Percentiles rank a stretch among this genome's conserved stretches.
These are phyloP conservation scores for Exephanes ischioxanthus DNA, from an alignment of 2,888 invertebrate genomes.

Conservation along the genomic window DNA sequence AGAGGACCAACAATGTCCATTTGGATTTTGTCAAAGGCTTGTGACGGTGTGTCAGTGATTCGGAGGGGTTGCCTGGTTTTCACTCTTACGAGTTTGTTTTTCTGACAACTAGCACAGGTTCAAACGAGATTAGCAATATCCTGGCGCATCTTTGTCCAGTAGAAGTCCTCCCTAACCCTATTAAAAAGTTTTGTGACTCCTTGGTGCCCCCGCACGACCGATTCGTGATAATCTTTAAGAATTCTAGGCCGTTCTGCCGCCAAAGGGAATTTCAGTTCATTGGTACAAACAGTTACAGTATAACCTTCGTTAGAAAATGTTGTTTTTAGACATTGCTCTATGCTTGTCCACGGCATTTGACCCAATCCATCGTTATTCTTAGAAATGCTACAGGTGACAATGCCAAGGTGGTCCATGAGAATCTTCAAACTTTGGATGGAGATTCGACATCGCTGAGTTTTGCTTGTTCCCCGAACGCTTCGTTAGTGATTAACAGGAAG, in stretches of 20 bases:
- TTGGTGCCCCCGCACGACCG: slow-evolving; percentile 56
- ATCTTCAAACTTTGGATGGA: slow-evolving; percentile 42
- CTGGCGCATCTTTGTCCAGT: slow-evolving; percentile 62
- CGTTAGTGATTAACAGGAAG: slow-evolving; percentile 38
- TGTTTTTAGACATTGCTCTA: slow-evolving; percentile 39
- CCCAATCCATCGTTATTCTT: slow-evolving; percentile 27
- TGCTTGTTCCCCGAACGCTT: background rate
- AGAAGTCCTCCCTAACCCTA: slow-evolving; percentile 61
- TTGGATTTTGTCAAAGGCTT: slow-evolving; percentile 24
- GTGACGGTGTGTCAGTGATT: slow-evolving; percentile 31
- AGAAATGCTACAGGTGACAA: slow-evolving; percentile 44
- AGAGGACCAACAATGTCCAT: slow-evolving; percentile 26
- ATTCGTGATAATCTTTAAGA: slow-evolving; percentile 62
- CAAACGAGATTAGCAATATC: slow-evolving; percentile 61
- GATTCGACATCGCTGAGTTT: slow-evolving; percentile 7
- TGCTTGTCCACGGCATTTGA: slow-evolving; percentile 19
- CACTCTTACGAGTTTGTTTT: background rate
- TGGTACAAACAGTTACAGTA: slow-evolving; percentile 46
- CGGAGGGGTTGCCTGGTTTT: slow-evolving; percentile 61
- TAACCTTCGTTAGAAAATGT: slow-evolving; percentile 42
- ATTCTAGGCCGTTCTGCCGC: slow-evolving; percentile 28
- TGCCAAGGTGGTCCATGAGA: slow-evolving; percentile 34
- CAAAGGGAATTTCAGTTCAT: slow-evolving; percentile 46
- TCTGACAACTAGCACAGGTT: slow-evolving; percentile 65
- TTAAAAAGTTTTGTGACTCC: slow-evolving; percentile 57